These are phyloP conservation scores for Etheostoma perlongum DNA, from an alignment of 2,797 vertebrate genomes.

Conservation along the genomic window DNA sequence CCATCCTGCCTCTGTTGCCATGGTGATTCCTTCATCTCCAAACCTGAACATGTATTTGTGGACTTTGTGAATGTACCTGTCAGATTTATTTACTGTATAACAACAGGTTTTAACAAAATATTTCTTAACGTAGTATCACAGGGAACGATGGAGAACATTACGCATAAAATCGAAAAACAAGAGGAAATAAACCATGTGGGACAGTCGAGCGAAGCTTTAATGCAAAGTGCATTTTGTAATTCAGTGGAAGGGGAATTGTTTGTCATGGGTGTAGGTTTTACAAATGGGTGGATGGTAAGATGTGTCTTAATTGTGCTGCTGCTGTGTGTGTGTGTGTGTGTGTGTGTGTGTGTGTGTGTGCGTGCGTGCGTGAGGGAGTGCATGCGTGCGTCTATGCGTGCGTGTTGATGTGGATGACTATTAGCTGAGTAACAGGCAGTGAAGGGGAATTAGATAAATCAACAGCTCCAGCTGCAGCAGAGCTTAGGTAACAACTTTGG, in stretches of 20 bases:
- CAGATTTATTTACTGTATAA: conserved; percentile 48
- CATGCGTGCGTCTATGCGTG: not conserved
- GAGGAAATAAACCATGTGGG: conserved; percentile 33
- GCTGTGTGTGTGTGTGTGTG: conserved; percentile 26
- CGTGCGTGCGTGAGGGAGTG: not conserved
- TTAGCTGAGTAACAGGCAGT: conserved; percentile 58
- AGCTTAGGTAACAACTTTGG: conserved; percentile 79
- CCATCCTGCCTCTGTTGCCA: conserved; percentile 85
- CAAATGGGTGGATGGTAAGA: conserved; percentile 52
- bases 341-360: not conserved
- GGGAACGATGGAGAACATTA: conserved; percentile 1
- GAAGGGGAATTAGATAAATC: conserved; percentile 78
- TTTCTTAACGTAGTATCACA: conserved; percentile 19
- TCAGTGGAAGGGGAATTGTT: conserved; percentile 44
- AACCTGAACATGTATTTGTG: conserved; percentile 70
- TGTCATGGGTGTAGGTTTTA: conserved; percentile 57
- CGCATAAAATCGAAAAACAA: conserved; percentile 21
- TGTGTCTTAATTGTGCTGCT: conserved; percentile 58
- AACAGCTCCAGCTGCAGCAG: conserved; percentile 80
- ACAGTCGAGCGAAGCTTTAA: conserved; percentile 17
- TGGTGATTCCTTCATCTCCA: conserved; percentile 81
- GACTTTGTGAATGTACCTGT: conserved; percentile 61
- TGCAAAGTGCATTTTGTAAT: conserved; percentile 49
- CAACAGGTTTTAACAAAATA: conserved; percentile 46
- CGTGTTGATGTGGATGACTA: conserved; percentile 36